Evolutionary conservation across 2,113 vertebrate genomes (phyloP).

Genomic region (Leptosomus discolor): DNA sequence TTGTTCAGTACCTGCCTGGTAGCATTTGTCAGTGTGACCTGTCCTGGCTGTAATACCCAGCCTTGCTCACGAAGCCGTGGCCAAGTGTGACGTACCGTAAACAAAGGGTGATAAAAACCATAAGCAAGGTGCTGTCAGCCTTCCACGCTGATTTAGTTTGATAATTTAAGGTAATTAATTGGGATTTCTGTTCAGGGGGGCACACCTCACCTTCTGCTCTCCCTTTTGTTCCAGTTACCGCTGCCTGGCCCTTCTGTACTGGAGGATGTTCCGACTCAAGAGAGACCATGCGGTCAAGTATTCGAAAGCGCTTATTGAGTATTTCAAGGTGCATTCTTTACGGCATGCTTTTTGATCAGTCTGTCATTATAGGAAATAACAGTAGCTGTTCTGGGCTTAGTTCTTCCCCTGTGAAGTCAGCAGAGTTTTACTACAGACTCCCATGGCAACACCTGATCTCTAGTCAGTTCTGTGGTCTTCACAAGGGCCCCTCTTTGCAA

Average conservation of each 20-base stretch:
- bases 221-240: slow-evolving; percentile 81
- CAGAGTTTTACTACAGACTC: neutral
- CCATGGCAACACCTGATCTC: neutral
- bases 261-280: slow-evolving; percentile 98
- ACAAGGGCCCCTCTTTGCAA: neutral
- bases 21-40: neutral
- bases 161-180: neutral
- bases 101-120: neutral
- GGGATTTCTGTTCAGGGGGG: neutral
- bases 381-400: neutral
- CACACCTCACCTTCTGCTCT: neutral
- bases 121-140: neutral
- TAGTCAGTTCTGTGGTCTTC: neutral
- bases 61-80: neutral
- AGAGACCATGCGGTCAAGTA: slow-evolving; percentile 96
- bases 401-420: neutral
- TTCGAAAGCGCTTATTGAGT: slow-evolving; percentile 94
- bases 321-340: slow-evolving; percentile 87
- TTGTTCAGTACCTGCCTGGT: neutral
- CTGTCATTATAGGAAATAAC: neutral
- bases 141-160: neutral
- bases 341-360: neutral
- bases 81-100: neutral
- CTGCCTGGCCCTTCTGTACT: slow-evolving; percentile 95
- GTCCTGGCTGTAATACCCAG: neutral